Percentiles rank a stretch among this genome's conserved stretches.
phyloP scores from a whole-genome alignment of 2,888 invertebrate genomes.

The Perdita meconis region DNA sequence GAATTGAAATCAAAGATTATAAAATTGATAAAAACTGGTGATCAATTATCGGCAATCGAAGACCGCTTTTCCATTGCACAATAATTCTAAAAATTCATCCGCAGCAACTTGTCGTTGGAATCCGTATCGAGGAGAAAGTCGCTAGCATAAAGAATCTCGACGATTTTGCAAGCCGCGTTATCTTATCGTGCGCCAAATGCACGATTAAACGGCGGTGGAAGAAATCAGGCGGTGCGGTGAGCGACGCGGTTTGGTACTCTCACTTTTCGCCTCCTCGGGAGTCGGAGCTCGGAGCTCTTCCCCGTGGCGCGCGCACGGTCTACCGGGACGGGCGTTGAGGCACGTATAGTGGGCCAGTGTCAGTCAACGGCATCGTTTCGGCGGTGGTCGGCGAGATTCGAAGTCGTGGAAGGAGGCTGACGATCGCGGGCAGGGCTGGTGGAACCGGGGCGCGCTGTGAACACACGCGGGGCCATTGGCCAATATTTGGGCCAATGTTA shows the following conservation, averaged over 20 bases:
- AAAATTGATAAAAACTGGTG: too few species aligned
- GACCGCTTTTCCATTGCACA: too few species aligned
- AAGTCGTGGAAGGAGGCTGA: slow-evolving; percentile 24
- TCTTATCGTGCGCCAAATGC: neutral
- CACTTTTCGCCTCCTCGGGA: slow-evolving; percentile 72
- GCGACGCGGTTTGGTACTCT: slow-evolving; percentile 63
- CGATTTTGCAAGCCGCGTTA: neutral
- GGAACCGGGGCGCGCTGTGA: slow-evolving; percentile 23
- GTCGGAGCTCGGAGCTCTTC: slow-evolving; percentile 51
- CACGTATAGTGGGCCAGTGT: slow-evolving; percentile 80
- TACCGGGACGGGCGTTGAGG: slow-evolving; percentile 73
- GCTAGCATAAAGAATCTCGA: neutral
- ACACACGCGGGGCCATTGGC: slow-evolving; percentile 76
- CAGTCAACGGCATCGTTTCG: slow-evolving; percentile 76
- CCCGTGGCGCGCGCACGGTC: slow-evolving; percentile 41
- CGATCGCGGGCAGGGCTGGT: neutral
- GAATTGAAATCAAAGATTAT: too few species aligned
- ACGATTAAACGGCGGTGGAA: neutral
- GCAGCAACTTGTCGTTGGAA: too few species aligned
- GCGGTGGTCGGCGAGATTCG: slow-evolving; percentile 50
- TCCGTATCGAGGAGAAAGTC: too few species aligned
- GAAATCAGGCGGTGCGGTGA: neutral
- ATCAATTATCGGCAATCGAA: too few species aligned
- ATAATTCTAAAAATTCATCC: too few species aligned
- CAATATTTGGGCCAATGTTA: slow-evolving; percentile 82